phyloP scores from a whole-genome alignment of 2,797 vertebrate species.

The Fistularia commersonii region DNA sequence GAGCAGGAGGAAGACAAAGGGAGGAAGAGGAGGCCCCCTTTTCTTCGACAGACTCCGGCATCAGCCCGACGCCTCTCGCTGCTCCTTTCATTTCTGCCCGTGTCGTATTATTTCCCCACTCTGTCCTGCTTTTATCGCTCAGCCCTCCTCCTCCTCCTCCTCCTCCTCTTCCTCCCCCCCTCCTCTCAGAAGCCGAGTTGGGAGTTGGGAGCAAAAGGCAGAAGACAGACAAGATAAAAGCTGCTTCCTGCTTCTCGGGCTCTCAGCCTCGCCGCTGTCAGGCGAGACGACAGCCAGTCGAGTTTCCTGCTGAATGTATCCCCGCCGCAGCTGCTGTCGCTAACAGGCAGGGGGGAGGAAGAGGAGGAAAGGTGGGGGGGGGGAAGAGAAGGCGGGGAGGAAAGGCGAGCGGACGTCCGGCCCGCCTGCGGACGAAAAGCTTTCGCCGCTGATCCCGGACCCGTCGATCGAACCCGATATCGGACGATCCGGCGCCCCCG shows the following conservation, averaged over 20 bases:
- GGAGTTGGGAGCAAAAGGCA: constrained; percentile 72
- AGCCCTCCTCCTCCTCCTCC: constrained; percentile 1
- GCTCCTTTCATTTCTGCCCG: constrained; percentile 48
- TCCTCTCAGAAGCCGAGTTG: constrained; percentile 59
- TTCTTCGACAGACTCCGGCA: constrained; percentile 61
- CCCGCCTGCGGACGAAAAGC: no score
- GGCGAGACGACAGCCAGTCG: constrained; percentile 66
- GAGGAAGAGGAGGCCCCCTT: constrained; percentile 35
- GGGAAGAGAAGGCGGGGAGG: constrained; percentile 21
- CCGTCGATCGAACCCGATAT: no score
- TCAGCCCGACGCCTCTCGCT: constrained; percentile 52
- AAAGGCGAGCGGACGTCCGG: constrained; percentile 4
- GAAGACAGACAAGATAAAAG: constrained; percentile 76
- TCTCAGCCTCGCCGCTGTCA: constrained; percentile 70
- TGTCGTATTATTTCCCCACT: constrained; percentile 61
- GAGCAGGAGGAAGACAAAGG: constrained; percentile 23
- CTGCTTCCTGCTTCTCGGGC: constrained; percentile 69
- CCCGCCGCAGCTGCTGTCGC: constrained; percentile 62
- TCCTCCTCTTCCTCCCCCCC: constrained; percentile 20
- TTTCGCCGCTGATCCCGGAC: no score
- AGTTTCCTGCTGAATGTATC: constrained; percentile 63
- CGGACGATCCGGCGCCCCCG: no score
- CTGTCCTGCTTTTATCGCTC: constrained; percentile 61
- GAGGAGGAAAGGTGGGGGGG: constrained; percentile 20
- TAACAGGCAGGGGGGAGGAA: constrained; percentile 50